phyloP scores from a whole-genome alignment of 1,140 invertebrate genomes.

The Berghia stephanieae region DNA sequence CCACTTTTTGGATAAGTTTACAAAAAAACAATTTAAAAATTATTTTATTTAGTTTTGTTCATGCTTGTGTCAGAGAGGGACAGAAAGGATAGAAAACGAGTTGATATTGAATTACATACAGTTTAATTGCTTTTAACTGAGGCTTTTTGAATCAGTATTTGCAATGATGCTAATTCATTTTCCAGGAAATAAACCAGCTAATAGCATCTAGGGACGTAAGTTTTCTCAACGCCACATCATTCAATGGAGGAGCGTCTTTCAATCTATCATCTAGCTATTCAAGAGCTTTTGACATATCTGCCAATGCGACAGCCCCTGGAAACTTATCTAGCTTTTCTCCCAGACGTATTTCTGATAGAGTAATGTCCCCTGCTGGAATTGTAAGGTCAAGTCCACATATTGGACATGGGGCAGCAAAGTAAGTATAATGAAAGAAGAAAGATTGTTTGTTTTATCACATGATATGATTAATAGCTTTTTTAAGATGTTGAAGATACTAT shows the following conservation, averaged over 20 bases:
- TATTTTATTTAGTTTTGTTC: no score
- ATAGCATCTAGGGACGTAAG: conserved; percentile 48
- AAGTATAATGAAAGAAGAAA: conserved; percentile 14
- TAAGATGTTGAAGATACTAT: no score
- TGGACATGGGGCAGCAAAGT: background rate
- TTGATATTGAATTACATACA: no score
- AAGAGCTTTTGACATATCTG: conserved; percentile 45
- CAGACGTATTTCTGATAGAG: conserved; percentile 49
- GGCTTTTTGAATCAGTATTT: background rate
- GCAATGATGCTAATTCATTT: conserved; percentile 9
- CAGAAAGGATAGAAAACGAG: no score
- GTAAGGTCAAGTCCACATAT: conserved; percentile 5
- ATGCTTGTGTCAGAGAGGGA: no score
- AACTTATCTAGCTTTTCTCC: conserved; percentile 59
- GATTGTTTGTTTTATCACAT: no score
- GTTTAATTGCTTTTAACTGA: no score
- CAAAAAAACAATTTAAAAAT: no score
- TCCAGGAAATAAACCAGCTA: conserved; percentile 52
- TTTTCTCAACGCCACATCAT: conserved; percentile 36
- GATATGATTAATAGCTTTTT: no score
- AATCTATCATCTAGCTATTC: conserved; percentile 38
- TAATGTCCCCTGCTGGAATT: conserved; percentile 51
- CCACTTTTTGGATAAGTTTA: no score
- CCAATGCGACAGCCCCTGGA: conserved; percentile 17
- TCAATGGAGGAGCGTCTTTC: background rate